These are phyloP conservation scores for Orientallactaga bullata DNA, from an alignment of 2,113 vertebrate species.

Conservation along the genomic window DNA sequence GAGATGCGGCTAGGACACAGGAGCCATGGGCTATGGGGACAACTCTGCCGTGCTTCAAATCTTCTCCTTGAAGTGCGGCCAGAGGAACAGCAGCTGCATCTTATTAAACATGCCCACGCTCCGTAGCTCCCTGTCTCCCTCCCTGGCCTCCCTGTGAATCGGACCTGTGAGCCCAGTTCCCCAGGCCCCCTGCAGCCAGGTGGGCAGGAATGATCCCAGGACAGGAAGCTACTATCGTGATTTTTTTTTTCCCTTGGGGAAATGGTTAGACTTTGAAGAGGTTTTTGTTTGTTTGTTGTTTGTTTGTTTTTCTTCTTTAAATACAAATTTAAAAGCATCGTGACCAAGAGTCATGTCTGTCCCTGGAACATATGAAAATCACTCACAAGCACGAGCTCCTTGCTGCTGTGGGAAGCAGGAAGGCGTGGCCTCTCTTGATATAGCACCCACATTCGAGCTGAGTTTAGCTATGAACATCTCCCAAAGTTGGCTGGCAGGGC, in stretches of 20 bases:
- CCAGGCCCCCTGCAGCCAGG: neutral
- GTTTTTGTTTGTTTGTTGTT: neutral
- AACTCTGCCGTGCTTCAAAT: neutral
- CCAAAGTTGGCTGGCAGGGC: neutral
- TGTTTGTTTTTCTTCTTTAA: no score
- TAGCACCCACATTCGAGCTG: accelerated
- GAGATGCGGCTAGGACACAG: neutral
- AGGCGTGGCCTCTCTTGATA: neutral
- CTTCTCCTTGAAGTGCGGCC: neutral
- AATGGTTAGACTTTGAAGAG: neutral
- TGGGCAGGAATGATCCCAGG: neutral
- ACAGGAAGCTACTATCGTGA: neutral
- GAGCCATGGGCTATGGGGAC: neutral
- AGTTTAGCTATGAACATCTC: neutral
- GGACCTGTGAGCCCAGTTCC: neutral
- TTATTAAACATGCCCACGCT: neutral
- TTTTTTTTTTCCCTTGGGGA: neutral
- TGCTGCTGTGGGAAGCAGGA: neutral
- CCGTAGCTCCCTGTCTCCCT: neutral
- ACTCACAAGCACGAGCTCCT: neutral
- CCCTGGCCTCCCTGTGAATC: neutral
- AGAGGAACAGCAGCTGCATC: conserved; percentile 3
- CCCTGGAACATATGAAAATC: neutral
- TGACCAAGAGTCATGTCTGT: neutral
- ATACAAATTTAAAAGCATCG: neutral